These are phyloP conservation scores for Mesoclemmys tuberculata DNA, from an alignment of 2,113 vertebrate genomes.

Conservation along the genomic window DNA sequence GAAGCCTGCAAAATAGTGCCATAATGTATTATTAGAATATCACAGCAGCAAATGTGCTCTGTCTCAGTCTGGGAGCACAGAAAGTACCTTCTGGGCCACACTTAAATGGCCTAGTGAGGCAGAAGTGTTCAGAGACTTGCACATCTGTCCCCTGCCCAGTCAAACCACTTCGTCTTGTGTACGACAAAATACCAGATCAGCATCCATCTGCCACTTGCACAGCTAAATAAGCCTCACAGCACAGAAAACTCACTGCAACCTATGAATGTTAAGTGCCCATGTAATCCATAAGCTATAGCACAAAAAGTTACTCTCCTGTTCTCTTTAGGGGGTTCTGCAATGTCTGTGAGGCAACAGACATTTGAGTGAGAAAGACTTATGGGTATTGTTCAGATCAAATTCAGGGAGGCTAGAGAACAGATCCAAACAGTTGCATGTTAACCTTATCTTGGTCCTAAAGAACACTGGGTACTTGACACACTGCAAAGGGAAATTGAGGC, in stretches of 20 bases:
- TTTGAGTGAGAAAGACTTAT: neutral
- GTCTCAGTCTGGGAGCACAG: neutral
- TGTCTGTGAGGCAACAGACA: neutral
- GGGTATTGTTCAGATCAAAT: neutral
- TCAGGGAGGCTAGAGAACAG: neutral
- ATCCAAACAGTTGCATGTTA: neutral
- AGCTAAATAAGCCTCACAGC: neutral
- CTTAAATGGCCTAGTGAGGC: neutral
- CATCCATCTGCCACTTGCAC: neutral
- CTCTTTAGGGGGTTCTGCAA: neutral
- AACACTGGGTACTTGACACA: neutral
- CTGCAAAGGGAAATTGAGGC: neutral
- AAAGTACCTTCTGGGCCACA: neutral
- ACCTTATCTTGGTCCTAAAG: neutral
- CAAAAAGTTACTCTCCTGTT: neutral
- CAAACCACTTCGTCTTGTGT: neutral
- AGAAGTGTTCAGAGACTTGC: neutral
- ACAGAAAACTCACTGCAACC: neutral
- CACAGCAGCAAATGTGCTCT: neutral
- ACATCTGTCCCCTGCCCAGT: neutral
- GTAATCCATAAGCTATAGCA: neutral
- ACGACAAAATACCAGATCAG: neutral
- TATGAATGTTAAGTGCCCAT: neutral
- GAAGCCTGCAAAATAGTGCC: neutral
- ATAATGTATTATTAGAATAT: neutral